Base-by-base conservation (phyloP, 2,113 vertebrate species). In the Upupa epops region DNA sequence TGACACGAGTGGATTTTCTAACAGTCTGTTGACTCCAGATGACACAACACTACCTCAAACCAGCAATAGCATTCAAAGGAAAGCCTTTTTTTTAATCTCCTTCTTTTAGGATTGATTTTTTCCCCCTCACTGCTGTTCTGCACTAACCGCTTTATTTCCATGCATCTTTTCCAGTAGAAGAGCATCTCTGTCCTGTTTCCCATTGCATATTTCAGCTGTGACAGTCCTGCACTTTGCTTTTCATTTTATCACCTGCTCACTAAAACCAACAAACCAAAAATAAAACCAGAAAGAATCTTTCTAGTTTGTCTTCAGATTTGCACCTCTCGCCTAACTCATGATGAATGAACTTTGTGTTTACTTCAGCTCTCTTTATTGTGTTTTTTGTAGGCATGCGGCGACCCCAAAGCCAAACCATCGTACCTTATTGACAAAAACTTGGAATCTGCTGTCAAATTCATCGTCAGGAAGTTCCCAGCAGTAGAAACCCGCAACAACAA, bases 401-500 rank as follows among this genome's bases (percentile, higher is more conserved):
- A 99, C 77, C 99, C 99, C 89, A 99, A 99, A 98, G 99, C 99
- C 88, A 99, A 99, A 96, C 99, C 99, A 87, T 99, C 99, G 40
- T 99, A 99, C 95, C 98, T 99, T 89, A 99, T 99, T 40, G 99
- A 99, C 96, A 99, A 99, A 98, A 99, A 99, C 96, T 95, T 99
- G 96, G 99, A 99, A 96, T 99, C 99, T 59, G 99, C 99, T 20
- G 99, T 99, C 96, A 99, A 99, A 97, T 99, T 99, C 96, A 99
- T 99, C 91, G 99, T 99, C 96, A 98, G 99, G 95, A 99, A 99
- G 96, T 99, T 99, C 71, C 99, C 99, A 46, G 99, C 98, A 46
- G 98, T 99, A 92, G 99, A 99, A 97, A 99, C 99, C 1, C 98
- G 99, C 63, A 99, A 99, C 96, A 99, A 99, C 96, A 99, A 99